Evolutionary conservation across 1,140 invertebrate genomes (phyloP), one percentile per base, ranked within the genome.

Genomic region (Diorhabda sublineata): DNA sequence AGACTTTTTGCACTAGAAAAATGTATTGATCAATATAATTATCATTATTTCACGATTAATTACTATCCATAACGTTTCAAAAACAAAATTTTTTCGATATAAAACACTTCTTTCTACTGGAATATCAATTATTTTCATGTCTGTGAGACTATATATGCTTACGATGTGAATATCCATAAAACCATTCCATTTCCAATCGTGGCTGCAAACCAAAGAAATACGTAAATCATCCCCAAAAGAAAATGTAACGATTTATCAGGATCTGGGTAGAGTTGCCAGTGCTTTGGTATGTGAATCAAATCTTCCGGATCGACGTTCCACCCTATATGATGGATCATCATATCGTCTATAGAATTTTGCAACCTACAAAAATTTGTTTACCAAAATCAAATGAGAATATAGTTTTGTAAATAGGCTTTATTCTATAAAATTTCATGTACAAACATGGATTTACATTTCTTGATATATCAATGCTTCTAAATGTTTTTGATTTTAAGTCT

Each of bases 171-270:
- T 72, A 96, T 90, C 87, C 91, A 96, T 73, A 96, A 89, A 70
- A 97, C 95, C 26, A 96, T 83, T 45, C 93, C 92, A 80, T 97
- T 97, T 70, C 95, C 95, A 3, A 90, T 78, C 2, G 94, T 82
- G 3, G 92, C 87, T 42, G 91, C 85, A 56, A 92, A 86, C 11
- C 91, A 93, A 68, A 96, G 91, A 60, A 91, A 84, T 43, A 90
- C 87, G 77, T 95, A 97, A 71, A 92, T 82, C 65, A 95, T 83
- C 2, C 90, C 94, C 2, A 96, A 82, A 42, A 92, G 84, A 74
- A 94, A 93, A 80, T 96, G 93, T 73, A 93, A 86, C 65, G 91
- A 88, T 60, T 91, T 90, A 56, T 92, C 91, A 3, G 92, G 91
- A 77, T 92, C 92, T 43, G 89, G 85, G 79, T 89, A 94, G 9